These are phyloP conservation scores for Trichopoda pennipes DNA, from an alignment of 2,888 invertebrate species.

Conservation along the genomic window DNA sequence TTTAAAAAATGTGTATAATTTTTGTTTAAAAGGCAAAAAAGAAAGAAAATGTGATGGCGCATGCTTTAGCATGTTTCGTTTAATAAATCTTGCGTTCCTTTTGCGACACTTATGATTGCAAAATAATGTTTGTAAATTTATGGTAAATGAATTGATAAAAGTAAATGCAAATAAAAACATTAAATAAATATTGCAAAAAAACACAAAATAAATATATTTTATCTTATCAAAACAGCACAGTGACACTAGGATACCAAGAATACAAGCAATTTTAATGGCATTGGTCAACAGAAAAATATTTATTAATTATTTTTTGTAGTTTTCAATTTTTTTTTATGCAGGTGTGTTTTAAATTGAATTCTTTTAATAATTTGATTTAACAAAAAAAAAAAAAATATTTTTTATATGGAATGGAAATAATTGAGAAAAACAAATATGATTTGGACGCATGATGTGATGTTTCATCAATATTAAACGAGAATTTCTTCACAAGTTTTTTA, in stretches of 20 bases:
- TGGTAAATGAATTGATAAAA: conserved; percentile 6
- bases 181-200: conserved; percentile 2
- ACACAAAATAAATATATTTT: neutral
- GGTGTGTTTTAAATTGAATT: neutral
- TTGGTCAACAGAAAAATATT: conserved; percentile 15
- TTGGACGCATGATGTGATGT: neutral
- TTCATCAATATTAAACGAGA: neutral
- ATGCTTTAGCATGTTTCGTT: too few species aligned
- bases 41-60: too few species aligned
- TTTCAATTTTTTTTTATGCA: neutral
- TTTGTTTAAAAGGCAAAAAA: too few species aligned
- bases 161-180: neutral
- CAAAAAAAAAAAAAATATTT: too few species aligned
- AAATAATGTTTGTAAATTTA: neutral
- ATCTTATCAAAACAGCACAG: conserved; percentile 36
- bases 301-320: neutral
- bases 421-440: neutral
- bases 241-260: neutral
- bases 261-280: conserved; percentile 11
- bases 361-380: neutral
- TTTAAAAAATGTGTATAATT: too few species aligned
- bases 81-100: too few species aligned
- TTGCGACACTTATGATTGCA: too few species aligned
- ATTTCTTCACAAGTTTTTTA: neutral
- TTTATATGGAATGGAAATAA: neutral